These are phyloP conservation scores for Orthonyx spaldingii DNA, from an alignment of 2,113 vertebrate species.

Conservation along the genomic window DNA sequence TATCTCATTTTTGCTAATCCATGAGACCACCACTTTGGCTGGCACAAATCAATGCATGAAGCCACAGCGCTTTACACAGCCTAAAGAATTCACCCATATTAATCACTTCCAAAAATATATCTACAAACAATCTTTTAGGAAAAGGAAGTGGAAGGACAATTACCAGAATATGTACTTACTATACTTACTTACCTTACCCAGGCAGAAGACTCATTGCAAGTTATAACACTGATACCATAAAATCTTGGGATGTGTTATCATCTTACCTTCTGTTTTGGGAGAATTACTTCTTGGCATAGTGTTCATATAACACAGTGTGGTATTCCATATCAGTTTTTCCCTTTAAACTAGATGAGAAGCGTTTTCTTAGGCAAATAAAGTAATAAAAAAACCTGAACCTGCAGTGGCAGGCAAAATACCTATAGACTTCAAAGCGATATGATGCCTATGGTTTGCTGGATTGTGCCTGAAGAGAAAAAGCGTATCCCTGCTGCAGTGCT, in stretches of 20 bases:
- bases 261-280: not conserved
- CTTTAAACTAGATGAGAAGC: slow-evolving; percentile 27
- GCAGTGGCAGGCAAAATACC: slow-evolving; percentile 8
- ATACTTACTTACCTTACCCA: not conserved
- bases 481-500: not conserved
- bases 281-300: not conserved
- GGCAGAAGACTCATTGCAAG: not conserved
- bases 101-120: not conserved
- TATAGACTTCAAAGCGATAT: slow-evolving; percentile 18
- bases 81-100: not conserved
- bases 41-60: not conserved
- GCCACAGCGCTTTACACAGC: accelerated
- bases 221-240: not conserved
- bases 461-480: not conserved
- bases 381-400: not conserved
- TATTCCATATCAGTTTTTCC: not conserved
- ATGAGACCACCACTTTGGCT: accelerated
- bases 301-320: not conserved
- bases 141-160: not conserved
- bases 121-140: not conserved
- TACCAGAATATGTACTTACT: not conserved
- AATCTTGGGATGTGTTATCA: not conserved
- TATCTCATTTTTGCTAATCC: not conserved
- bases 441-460: not conserved
- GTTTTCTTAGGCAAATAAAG: slow-evolving; percentile 40